Percentiles rank a stretch among this genome's conserved stretches.
These are phyloP conservation scores for Leptoteleia sp. DNA, from an alignment of 1,140 invertebrate species.

Conservation along the genomic window DNA sequence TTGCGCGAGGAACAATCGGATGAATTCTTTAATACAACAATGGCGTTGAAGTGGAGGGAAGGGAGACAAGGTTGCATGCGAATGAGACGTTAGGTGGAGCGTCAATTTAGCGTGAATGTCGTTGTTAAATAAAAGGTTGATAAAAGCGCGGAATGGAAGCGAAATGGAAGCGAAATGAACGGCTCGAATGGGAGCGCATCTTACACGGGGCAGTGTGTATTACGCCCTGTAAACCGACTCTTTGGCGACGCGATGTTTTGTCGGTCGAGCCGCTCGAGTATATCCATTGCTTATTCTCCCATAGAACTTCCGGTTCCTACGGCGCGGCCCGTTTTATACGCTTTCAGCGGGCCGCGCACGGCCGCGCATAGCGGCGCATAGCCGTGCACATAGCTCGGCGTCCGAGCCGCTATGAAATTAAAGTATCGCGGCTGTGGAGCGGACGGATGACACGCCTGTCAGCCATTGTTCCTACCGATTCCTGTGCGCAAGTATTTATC, in stretches of 20 bases:
- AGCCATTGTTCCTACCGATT: conserved; percentile 70
- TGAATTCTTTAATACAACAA: too few relatives aligned
- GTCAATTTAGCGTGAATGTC: too few relatives aligned
- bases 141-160: too few relatives aligned
- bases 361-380: too few relatives aligned
- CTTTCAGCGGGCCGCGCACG: conserved; percentile 56
- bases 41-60: too few relatives aligned
- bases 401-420: conserved; percentile 63
- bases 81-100: too few relatives aligned
- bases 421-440: conserved; percentile 63
- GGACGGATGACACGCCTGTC: conserved; percentile 70
- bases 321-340: conserved; percentile 66
- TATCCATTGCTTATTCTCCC: conserved; percentile 76
- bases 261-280: conserved; percentile 66
- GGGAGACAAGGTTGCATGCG: too few relatives aligned
- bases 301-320: conserved; percentile 77
- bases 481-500: conserved; percentile 56
- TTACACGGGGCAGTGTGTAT: conserved; percentile 17
- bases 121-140: too few relatives aligned
- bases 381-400: too few relatives aligned
- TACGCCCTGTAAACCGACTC: conserved; percentile 24
- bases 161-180: not conserved
- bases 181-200: conserved; percentile 20
- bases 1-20: too few relatives aligned
- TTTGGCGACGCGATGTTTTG: conserved; percentile 55